A percentile compares a stretch with the other conserved stretches of the same genome.
Conservation (phyloP, 2,888 invertebrate genomes). For the Phytoseiulus persimilis region DNA sequence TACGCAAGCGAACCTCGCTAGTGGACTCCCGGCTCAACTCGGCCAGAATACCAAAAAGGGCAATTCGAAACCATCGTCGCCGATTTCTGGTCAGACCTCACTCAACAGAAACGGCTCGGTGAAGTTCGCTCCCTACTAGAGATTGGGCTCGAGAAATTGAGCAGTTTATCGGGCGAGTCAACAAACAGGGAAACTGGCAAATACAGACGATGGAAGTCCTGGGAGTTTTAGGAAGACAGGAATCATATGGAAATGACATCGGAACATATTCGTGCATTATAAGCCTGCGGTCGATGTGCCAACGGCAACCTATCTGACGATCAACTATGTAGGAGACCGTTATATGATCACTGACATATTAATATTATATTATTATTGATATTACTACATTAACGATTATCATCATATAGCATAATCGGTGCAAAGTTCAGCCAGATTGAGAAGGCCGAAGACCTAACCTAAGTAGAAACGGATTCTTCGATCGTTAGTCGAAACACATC, state of each 20-base stretch:
- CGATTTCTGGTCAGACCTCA: slow-evolving; percentile 7
- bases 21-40: slow-evolving; percentile 29
- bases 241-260: not conserved
- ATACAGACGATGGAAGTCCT: not conserved
- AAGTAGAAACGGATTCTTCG: not conserved
- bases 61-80: slow-evolving; percentile 25
- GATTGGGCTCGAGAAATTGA: not conserved
- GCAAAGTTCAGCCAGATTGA: slow-evolving; percentile 5
- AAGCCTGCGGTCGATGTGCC: not conserved
- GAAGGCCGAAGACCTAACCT: not conserved
- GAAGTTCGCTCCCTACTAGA: slow-evolving; percentile 23
- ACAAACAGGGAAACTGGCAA: not conserved
- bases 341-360: slow-evolving; percentile 17
- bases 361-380: slow-evolving; percentile 27
- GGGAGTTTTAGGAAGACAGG: not conserved
- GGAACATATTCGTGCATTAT: not conserved
- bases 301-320: slow-evolving; percentile 5
- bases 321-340: not conserved
- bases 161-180: not conserved
- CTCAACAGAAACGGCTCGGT: slow-evolving; percentile 30
- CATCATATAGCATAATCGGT: not conserved
- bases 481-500: not conserved
- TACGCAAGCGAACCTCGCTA: slow-evolving; percentile 20
- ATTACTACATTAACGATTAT: not conserved
- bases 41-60: slow-evolving; percentile 25